Evolutionary conservation across 2,888 invertebrate genomes (phyloP).

Genomic region (Drosophila meridionalis): DNA sequence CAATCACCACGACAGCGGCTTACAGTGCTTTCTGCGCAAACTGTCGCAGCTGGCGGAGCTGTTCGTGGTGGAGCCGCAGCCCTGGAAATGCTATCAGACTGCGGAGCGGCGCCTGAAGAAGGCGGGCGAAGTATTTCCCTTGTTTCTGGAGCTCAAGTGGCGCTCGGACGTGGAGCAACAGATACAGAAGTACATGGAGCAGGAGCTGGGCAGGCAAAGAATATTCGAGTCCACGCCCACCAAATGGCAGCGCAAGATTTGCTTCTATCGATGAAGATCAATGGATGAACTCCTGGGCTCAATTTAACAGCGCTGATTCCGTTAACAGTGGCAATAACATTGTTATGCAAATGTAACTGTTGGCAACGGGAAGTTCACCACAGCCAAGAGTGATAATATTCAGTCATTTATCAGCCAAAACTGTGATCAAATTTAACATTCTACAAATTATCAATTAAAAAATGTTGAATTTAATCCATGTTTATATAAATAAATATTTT

Average conservation of each 20-base stretch:
- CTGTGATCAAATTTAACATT: not conserved
- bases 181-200: constrained; percentile 87
- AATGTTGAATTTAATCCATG: not conserved
- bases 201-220: constrained; percentile 86
- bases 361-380: not conserved
- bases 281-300: too few relatives aligned
- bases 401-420: not conserved
- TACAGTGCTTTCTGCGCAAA: constrained; percentile 87
- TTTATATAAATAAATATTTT: not conserved
- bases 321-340: not conserved
- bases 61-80: constrained; percentile 92
- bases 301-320: not conserved
- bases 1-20: constrained; percentile 91
- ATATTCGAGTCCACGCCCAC: constrained; percentile 87
- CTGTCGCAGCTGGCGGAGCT: constrained; percentile 86
- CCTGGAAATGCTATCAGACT: constrained; percentile 93
- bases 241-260: constrained; percentile 89
- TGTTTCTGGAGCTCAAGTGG: constrained; percentile 87
- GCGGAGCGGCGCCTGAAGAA: constrained; percentile 90
- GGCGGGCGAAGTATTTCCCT: constrained; percentile 87
- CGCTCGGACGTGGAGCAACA: constrained; percentile 87
- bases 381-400: not conserved
- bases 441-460: not conserved
- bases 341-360: not conserved
- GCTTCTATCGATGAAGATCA: constrained; percentile 86